Evolutionary conservation across 2,797 vertebrate species (phyloP), one percentile per base, ranked within the genome.

Genomic region (Erpetoichthys calabaricus): DNA sequence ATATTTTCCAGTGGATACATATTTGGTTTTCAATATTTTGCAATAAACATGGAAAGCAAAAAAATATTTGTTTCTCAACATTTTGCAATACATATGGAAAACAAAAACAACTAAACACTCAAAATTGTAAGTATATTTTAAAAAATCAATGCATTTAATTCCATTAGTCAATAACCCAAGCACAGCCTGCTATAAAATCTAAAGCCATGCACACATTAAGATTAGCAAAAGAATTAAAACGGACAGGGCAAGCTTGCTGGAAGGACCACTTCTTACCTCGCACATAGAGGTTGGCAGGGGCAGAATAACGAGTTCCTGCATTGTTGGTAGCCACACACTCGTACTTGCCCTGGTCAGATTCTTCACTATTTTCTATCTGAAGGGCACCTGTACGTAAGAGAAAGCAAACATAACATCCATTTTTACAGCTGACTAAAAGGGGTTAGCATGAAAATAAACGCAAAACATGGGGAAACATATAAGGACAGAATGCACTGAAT

Each of bases 281-380:
- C 64, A 98, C 95, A 42, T 98, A 98, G 67, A 98, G 94, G 74
- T 98, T 98, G 10, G 95, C 95, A 0, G 95, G 93, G 62, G 94
- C 89, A 0, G 95, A 98, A 78, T 96, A 98, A 66, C 93, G 91
- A 9, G 92, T 98, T 75, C 95, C 95, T 1, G 89, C 91, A 0
- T 86, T 89, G 89, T 98, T 98, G 70, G 90, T 89, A 8, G 94
- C 94, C 70, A 98, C 91, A 53, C 95, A 98, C 73, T 98, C 94
- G 1, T 98, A 98, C 84, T 98, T 98, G 70, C 95, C 95, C 83
- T 98, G 93, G 86, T 98, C 95, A 0, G 91, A 91, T 69, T 98
- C 94, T 71, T 98, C 92, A 0, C 94, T 98, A 84, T 91, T 93
- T 75, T 98, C 95, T 57, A 98, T 97, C 77, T 98, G 95, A 62